phyloP scores from a whole-genome alignment of 2,888 invertebrate species.

The Alcis repandata region DNA sequence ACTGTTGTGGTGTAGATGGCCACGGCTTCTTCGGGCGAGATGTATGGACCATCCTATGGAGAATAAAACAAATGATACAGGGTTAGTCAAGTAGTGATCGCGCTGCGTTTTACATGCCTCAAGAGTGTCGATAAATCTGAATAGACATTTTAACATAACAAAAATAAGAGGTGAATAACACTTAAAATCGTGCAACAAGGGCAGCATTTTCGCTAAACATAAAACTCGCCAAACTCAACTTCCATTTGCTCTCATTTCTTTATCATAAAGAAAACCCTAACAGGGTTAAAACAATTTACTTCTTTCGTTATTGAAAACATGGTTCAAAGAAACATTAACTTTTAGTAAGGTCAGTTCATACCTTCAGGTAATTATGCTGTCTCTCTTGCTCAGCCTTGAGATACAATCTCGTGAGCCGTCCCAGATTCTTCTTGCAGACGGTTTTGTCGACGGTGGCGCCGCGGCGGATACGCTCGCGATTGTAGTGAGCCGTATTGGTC shows the following conservation, averaged over 20 bases:
- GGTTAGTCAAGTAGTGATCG: neutral
- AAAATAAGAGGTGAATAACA: no score
- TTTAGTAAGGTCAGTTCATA: slow-evolving; percentile 52
- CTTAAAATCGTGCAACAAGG: no score
- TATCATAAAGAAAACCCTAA: no score
- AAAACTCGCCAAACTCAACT: no score
- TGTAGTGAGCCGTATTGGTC: slow-evolving; percentile 99
- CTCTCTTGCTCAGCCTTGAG: slow-evolving; percentile 99
- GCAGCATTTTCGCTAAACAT: no score
- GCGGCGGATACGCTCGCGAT: slow-evolving; percentile 98
- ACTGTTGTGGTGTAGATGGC: slow-evolving; percentile 99
- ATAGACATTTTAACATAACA: no score
- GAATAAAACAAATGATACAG: neutral
- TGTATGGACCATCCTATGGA: slow-evolving; percentile 98
- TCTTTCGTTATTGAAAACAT: no score
- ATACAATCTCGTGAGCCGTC: slow-evolving; percentile 98
- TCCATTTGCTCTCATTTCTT: no score
- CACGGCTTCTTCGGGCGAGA: slow-evolving; percentile 99
- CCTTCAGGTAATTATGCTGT: slow-evolving; percentile 99
- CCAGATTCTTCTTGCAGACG: slow-evolving; percentile 99
- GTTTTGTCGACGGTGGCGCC: slow-evolving; percentile 99
- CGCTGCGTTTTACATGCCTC: neutral
- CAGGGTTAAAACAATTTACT: no score
- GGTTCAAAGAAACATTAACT: no score
- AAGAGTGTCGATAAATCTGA: no score